phyloP scores from a whole-genome alignment of 2,888 invertebrate species.

The Thera obeliscata region DNA sequence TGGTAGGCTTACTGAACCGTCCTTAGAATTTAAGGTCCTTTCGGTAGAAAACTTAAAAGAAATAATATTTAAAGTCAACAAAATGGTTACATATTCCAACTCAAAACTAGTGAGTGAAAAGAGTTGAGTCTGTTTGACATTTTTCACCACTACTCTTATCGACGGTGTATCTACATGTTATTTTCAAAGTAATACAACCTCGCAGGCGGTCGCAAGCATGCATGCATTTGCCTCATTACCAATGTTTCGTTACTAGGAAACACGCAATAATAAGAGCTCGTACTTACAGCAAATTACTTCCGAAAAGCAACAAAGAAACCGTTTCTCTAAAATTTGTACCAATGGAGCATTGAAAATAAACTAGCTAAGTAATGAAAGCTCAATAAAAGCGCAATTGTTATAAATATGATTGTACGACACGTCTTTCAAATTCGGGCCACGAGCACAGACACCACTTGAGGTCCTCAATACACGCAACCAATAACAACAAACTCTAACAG shows the following conservation, averaged over 20 bases:
- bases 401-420: too few relatives aligned
- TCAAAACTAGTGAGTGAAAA: too few relatives aligned
- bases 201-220: constrained; percentile 25
- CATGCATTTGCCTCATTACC: constrained; percentile 38
- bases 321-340: constrained; percentile 13
- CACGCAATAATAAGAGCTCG: constrained; percentile 44
- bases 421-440: too few relatives aligned
- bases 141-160: constrained; percentile 23
- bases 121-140: constrained; percentile 8
- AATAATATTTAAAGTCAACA: too few relatives aligned
- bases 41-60: too few relatives aligned
- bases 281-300: constrained; percentile 45
- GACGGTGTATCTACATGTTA: constrained; percentile 25
- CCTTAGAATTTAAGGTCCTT: too few relatives aligned
- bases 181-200: constrained; percentile 28
- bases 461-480: too few relatives aligned
- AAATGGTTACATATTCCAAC: too few relatives aligned
- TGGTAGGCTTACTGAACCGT: too few relatives aligned
- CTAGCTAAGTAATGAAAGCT: neutral
- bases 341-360: neutral
- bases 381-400: too few relatives aligned
- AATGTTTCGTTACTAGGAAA: constrained; percentile 46
- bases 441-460: too few relatives aligned
- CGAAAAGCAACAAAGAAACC: constrained; percentile 41
- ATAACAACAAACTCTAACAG: too few relatives aligned